Percentiles rank a stretch among this genome's conserved stretches.
These are phyloP conservation scores for Tringa solitaria DNA, from an alignment of 2,113 vertebrate genomes.

Conservation along the genomic window DNA sequence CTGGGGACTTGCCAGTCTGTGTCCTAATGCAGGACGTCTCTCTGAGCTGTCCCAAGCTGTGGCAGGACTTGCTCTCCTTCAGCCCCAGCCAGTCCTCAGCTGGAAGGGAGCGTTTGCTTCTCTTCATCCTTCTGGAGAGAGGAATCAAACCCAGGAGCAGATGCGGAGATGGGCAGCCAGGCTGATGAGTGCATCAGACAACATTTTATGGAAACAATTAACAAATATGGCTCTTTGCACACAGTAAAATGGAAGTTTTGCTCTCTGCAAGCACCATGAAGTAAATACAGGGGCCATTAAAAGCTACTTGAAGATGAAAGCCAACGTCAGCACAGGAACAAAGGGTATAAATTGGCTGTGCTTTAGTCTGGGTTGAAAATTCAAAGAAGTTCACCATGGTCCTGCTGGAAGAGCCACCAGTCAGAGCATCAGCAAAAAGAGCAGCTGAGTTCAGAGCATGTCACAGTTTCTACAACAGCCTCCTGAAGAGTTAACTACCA, in stretches of 20 bases:
- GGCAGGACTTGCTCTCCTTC: not conserved
- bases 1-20: not conserved
- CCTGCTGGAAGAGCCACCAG: not conserved
- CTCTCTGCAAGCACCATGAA: not conserved
- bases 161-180: not conserved
- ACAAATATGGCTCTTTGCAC: not conserved
- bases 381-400: not conserved
- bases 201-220: not conserved
- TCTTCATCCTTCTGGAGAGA: not conserved
- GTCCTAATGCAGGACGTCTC: not conserved
- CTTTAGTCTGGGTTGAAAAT: not conserved
- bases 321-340: not conserved
- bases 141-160: not conserved
- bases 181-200: not conserved
- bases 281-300: not conserved
- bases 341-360: not conserved
- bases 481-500: not conserved
- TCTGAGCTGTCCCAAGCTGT: not conserved
- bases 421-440: not conserved
- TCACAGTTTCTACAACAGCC: not conserved
- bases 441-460: not conserved
- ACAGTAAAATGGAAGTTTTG: not conserved
- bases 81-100: not conserved
- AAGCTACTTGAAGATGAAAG: not conserved
- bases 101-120: not conserved